Conservation (phyloP, 2,888 invertebrate genomes). For the Eumacrocentrus americanus region DNA sequence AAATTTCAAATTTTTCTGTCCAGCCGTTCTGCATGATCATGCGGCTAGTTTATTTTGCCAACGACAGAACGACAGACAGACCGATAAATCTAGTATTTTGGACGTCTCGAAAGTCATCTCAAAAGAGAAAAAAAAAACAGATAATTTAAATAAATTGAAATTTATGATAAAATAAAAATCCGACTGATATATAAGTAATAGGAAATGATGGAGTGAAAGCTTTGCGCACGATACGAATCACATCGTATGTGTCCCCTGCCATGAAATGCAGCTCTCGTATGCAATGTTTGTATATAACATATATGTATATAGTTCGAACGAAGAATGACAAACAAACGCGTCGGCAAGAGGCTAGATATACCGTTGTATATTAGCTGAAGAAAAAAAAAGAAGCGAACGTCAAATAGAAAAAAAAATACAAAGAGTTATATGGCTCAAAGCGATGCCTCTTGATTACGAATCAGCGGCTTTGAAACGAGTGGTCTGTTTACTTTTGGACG, state of each 20-base stretch:
- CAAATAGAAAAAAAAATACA: not conserved
- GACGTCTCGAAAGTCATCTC: too few species aligned
- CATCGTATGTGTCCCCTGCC: not conserved
- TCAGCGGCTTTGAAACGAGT: constrained; percentile 20
- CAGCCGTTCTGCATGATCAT: too few species aligned
- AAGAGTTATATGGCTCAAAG: constrained; percentile 1
- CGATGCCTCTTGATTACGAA: constrained; percentile 26
- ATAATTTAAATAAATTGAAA: not conserved
- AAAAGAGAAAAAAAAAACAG: not conserved
- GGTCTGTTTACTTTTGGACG: constrained; percentile 18
- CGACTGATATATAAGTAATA: too few species aligned
- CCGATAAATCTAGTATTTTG: too few species aligned
- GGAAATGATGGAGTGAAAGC: not conserved
- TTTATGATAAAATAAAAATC: not conserved
- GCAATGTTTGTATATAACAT: too few species aligned
- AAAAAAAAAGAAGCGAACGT: not conserved
- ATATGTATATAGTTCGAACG: not conserved
- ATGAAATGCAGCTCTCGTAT: not conserved
- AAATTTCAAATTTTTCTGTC: too few species aligned
- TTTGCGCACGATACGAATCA: not conserved
- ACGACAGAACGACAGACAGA: too few species aligned
- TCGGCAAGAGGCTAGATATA: not conserved
- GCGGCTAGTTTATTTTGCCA: too few species aligned
- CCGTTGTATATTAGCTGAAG: not conserved
- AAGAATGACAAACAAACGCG: not conserved